phyloP scores from a whole-genome alignment of 2,888 invertebrate genomes.

The Trisateles emortualis region DNA sequence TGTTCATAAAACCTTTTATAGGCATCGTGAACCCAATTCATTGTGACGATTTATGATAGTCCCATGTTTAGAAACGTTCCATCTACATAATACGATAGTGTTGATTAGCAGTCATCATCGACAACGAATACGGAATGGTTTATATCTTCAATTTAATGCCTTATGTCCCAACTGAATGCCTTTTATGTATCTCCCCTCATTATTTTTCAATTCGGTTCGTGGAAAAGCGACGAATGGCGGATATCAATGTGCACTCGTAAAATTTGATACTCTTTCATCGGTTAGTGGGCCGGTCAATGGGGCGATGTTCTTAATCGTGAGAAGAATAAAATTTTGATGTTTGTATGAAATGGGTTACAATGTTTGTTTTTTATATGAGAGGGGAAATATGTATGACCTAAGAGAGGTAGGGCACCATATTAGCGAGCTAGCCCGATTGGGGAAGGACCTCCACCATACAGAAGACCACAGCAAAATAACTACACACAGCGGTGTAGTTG shows the following conservation, averaged over 20 bases:
- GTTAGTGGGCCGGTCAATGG: conserved; percentile 41
- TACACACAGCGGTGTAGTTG: no score
- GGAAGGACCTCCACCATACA: no score
- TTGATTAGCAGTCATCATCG: neutral
- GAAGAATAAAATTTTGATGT: conserved; percentile 25
- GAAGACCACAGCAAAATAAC: no score
- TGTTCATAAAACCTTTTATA: conserved; percentile 1
- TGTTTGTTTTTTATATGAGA: neutral
- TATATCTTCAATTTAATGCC: neutral
- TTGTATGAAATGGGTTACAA: neutral
- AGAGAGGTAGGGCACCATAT: no score
- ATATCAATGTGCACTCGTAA: conserved; percentile 49
- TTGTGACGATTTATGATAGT: conserved; percentile 1
- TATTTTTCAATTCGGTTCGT: conserved; percentile 57
- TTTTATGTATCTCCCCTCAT: conserved; percentile 38
- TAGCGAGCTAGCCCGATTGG: no score
- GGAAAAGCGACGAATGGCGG: conserved; percentile 34
- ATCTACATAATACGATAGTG: conserved; percentile 7
- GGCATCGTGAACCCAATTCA: neutral
- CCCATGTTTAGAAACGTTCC: neutral
- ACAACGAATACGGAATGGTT: conserved; percentile 5
- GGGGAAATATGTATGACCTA: no score
- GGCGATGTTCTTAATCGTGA: conserved; percentile 31
- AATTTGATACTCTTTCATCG: conserved; percentile 48
- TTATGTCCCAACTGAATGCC: conserved; percentile 6